These are phyloP conservation scores for Hydrozoanthus tunicans DNA, from an alignment of 64 coral and sea anemone genomes.

Conservation along the genomic window DNA sequence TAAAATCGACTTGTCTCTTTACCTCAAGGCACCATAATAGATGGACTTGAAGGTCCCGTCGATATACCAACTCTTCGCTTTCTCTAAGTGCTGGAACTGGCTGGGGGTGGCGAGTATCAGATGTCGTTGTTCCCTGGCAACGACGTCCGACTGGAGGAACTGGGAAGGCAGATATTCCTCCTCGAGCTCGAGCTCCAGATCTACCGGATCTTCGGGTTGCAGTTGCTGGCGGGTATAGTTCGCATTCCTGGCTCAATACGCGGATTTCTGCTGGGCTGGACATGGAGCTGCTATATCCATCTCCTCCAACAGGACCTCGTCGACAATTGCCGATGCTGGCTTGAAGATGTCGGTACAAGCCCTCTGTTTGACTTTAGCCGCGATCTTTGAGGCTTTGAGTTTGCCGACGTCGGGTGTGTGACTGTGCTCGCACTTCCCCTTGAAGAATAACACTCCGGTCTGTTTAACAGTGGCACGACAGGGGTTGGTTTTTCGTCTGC, in stretches of 20 bases:
- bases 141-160: neutral
- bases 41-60: constrained; percentile 6
- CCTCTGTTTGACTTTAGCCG: neutral
- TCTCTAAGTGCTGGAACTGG: constrained; percentile 1
- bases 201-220: neutral
- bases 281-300: neutral
- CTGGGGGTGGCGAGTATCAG: constrained; percentile 33
- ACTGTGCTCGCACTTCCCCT: neutral
- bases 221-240: neutral
- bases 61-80: neutral
- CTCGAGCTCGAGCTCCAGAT: neutral
- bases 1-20: no score
- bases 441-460: neutral
- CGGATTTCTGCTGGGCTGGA: neutral
- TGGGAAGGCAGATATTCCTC: neutral
- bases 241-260: neutral
- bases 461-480: constrained; percentile 3
- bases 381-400: neutral
- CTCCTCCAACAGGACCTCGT: neutral
- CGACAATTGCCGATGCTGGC: neutral
- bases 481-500: neutral
- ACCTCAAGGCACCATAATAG: no score
- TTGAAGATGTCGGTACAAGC: neutral
- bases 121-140: constrained; percentile 6
- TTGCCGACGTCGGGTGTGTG: neutral